Conservation (phyloP, 2,113 vertebrate genomes). For the Rhinichthys klamathensis region DNA sequence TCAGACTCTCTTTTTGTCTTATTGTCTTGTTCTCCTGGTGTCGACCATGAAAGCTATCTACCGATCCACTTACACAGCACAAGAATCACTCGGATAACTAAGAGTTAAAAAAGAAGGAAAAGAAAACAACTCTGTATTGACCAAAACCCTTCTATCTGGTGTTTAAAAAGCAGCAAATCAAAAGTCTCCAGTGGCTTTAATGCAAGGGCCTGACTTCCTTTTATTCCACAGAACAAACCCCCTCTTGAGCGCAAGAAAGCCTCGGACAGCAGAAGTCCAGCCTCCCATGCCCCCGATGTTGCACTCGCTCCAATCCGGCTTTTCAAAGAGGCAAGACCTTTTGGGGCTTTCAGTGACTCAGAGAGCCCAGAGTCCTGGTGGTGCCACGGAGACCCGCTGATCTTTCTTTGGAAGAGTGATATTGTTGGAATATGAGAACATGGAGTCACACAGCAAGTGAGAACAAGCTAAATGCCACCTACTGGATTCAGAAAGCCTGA, state of each 20-base stretch:
- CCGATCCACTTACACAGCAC: background rate
- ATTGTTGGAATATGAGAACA: conserved; percentile 35
- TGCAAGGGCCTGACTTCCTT: conserved; percentile 63
- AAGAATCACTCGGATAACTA: background rate
- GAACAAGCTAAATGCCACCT: conserved; percentile 44
- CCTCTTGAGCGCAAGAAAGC: conserved; percentile 70
- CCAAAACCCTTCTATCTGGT: conserved; percentile 24
- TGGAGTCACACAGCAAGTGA: conserved; percentile 31
- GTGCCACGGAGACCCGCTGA: conserved; percentile 30
- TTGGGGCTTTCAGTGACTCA: conserved; percentile 33
- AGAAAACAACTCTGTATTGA: conserved; percentile 32
- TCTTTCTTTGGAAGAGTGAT: conserved; percentile 30
- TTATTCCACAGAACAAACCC: conserved; percentile 67
- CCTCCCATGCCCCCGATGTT: conserved; percentile 54
- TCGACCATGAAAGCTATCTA: background rate
- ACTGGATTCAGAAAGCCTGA: conserved; percentile 28
- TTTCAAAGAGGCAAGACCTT: conserved; percentile 13
- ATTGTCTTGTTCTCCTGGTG: background rate
- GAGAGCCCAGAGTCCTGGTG: conserved; percentile 11
- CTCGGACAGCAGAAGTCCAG: conserved; percentile 67
- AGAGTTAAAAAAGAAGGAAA: background rate
- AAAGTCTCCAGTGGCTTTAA: conserved; percentile 70
- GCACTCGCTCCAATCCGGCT: conserved; percentile 21
- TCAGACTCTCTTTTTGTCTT: background rate
- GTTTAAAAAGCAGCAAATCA: conserved; percentile 59